Evolutionary conservation across 2,888 invertebrate species (phyloP).

Genomic region (Metellina segmentata): DNA sequence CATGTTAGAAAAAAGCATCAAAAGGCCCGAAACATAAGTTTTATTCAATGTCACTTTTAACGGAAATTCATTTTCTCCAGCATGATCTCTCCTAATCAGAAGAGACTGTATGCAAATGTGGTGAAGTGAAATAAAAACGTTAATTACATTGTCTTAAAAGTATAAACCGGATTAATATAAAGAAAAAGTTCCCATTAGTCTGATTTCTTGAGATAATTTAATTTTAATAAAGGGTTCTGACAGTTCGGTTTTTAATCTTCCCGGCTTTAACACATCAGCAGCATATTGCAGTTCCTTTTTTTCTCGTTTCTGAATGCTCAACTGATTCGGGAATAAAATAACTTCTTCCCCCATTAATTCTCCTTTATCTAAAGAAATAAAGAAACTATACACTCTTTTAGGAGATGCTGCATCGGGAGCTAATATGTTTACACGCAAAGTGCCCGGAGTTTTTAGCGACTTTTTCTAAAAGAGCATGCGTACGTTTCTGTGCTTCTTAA

Average conservation of each 20-base stretch:
- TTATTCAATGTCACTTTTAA: background rate
- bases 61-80: constrained; percentile 23
- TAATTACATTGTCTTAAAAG: constrained; percentile 61
- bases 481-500: background rate
- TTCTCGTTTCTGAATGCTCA: background rate
- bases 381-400: background rate
- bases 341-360: background rate
- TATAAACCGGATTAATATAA: constrained; percentile 45
- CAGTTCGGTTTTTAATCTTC: constrained; percentile 47
- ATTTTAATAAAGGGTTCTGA: constrained; percentile 51
- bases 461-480: background rate
- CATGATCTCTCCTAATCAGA: constrained; percentile 3
- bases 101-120: constrained; percentile 44
- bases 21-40: background rate
- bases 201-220: constrained; percentile 49
- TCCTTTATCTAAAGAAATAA: background rate
- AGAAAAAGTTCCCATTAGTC: constrained; percentile 31
- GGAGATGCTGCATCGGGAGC: background rate
- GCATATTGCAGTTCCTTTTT: constrained; percentile 11
- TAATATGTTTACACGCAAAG: background rate
- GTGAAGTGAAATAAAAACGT: constrained; percentile 46
- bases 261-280: constrained; percentile 37
- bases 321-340: background rate
- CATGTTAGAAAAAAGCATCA: background rate
- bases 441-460: background rate